Evolutionary conservation across 2,113 vertebrate species (phyloP), one percentile per base, ranked within the genome.

Genomic region (Pomatostomus ruficeps): DNA sequence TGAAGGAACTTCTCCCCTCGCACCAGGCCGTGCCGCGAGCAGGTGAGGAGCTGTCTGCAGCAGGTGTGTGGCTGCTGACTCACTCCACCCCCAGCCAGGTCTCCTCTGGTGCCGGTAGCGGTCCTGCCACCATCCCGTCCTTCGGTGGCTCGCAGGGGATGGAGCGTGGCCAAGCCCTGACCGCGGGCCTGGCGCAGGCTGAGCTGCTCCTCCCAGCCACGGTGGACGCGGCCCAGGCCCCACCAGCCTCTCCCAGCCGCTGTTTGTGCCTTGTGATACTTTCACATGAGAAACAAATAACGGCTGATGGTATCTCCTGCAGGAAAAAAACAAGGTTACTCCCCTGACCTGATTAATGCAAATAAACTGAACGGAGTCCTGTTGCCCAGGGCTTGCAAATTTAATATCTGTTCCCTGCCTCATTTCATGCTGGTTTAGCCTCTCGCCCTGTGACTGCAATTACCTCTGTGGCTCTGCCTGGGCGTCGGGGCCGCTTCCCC

Each of bases 301-400:
- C 67, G 59, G 87, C 72, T 84, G 85, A 95, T 94, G 89, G 49
- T 92, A 88, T 93, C 92, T 95, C 83, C 74, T 85, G 76, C 72
- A 89, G 89, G 71, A 89, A 85, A 94, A 90, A 88, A 36, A 29
- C 82, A 93, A 96, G 93, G 91, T 94, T 96, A 91, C 91, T 95
- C 93, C 91, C 82, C 91, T 97, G 95, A 95, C 96, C 95, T 96
- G 95, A 96, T 94, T 96, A 96, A 94, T 97, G 95, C 95, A 96
- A 97, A 97, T 95, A 95, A 94, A 96, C 93, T 91, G 83, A 94
- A 81, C 3, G n/a, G 89, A 95, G 77, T 70, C 85, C 89, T 86
- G 92, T 95, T 57, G 95, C 95, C 95, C 38, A 29, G 71, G 92
- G 96, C 96, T 92, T 94, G 93, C 92, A 95, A 96, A 94, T 96